Base-by-base conservation (phyloP, 2,888 invertebrate species). In the Drosophila kuntzei region DNA sequence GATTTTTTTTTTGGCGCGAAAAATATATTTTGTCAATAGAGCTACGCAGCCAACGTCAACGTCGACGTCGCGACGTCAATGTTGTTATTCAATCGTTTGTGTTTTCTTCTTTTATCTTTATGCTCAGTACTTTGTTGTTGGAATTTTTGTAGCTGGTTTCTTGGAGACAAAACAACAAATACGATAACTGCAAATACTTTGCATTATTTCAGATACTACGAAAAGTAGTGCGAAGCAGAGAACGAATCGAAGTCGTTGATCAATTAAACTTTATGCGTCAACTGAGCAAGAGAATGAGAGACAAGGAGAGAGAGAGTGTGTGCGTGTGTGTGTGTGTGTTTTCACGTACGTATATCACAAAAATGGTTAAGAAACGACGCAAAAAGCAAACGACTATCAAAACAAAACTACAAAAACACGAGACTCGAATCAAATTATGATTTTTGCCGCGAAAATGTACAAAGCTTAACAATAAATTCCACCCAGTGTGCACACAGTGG, bases 1-100 rank as follows among this genome's bases (percentile, higher is more conserved):
- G 20, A 74, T 46, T 34, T 44, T 18, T 36, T 25, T 44, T 83
- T 84, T 84, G 87, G 81, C 84, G 84, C 67, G 62, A 58, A 75
- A 63, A 55, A 64, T 46, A 60, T 59, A 39, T 65, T 64, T 65
- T 64, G 62, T 62, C 66, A 75, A 74, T 75, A 59, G 67, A 37
- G 47, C 36, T 37, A 37, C 29, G 39, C 20, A 5, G 58, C 6
- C 29, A 46, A 25, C 58, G 29, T 14, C 41, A n/a, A 2, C 47
- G 9, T 11, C 20, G 14, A 22, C 34, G 47, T 34, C 22, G 39
- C 39, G 46, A 16, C 64, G 50, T 44, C 67, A 60, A 59, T 43
- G 51, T 71, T 86, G 86, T 84, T 84, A 84, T 75, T 80, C 70
- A 83, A 77, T 71, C 65, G 61, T 29, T 64, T 39, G n/a, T 69